phyloP scores from a whole-genome alignment of 2,888 invertebrate genomes.

The Aspidapion aeneum region DNA sequence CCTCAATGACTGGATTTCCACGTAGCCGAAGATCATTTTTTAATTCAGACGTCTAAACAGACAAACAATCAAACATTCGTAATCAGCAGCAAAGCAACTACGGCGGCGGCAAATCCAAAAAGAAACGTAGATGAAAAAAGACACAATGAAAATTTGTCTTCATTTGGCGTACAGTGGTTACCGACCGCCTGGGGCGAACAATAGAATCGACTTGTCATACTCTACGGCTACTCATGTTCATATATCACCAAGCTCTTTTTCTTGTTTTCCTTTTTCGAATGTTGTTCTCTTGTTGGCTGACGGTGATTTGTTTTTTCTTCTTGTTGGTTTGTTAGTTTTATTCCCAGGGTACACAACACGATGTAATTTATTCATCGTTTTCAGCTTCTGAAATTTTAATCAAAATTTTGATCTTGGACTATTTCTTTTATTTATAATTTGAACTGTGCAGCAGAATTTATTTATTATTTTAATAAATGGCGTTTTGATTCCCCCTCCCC shows the following conservation, averaged over 20 bases:
- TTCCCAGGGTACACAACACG: no score
- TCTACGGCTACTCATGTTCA: conserved; percentile 40
- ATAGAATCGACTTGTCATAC: conserved; percentile 42
- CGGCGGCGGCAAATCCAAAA: conserved; percentile 23
- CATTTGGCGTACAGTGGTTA: conserved; percentile 46
- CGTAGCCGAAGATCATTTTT: conserved; percentile 31
- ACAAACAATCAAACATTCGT: conserved; percentile 35
- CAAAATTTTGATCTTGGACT: no score
- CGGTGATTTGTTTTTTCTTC: neutral
- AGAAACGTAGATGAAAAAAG: conserved; percentile 30
- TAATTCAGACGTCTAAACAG: conserved; percentile 33
- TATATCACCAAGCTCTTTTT: conserved; percentile 35
- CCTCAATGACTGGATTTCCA: neutral
- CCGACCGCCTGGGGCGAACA: conserved; percentile 46
- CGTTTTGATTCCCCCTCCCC: no score
- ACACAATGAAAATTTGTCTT: conserved; percentile 46
- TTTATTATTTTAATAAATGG: no score
- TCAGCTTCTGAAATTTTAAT: no score
- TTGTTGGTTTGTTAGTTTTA: neutral
- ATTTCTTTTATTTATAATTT: no score
- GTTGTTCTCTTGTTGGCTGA: neutral
- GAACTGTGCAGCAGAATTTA: no score
- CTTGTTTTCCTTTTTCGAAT: conserved; percentile 2
- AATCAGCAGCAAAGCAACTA: conserved; percentile 34
- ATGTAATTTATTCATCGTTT: no score